phyloP scores from a whole-genome alignment of 2,888 invertebrate genomes.

The Andrena praecox region DNA sequence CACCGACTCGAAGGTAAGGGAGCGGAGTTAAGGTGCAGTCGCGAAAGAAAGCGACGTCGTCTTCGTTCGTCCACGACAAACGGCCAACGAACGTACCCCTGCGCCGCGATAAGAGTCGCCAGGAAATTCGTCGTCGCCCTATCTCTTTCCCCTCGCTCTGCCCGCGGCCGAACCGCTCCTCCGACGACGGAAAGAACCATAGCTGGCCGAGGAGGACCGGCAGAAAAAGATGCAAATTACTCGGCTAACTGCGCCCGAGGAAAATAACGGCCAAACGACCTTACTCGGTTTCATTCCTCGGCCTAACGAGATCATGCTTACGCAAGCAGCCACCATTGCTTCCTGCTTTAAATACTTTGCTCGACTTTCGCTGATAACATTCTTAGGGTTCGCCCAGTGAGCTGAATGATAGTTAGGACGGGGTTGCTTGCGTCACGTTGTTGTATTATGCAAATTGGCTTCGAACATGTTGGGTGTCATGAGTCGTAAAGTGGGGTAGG shows the following conservation, averaged over 20 bases:
- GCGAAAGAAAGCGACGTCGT: conserved; percentile 42
- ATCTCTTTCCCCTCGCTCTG: conserved; percentile 20
- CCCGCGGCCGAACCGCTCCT: conserved; percentile 14
- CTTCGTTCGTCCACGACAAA: conserved; percentile 31
- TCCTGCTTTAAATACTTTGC: no score
- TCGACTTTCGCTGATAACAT: no score
- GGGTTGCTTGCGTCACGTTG: no score
- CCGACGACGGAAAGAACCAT: conserved; percentile 37
- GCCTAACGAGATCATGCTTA: conserved; percentile 6
- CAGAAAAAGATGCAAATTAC: conserved; percentile 60
- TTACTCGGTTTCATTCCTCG: conserved; percentile 39
- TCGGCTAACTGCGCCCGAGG: conserved; percentile 47
- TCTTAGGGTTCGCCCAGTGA: no score
- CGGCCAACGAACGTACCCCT: conserved; percentile 31
- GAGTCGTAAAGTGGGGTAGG: no score
- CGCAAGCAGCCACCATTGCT: no score
- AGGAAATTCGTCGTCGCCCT: conserved; percentile 47
- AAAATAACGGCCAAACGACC: conserved; percentile 53
- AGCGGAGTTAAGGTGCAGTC: conserved; percentile 22
- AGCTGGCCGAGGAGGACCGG: not conserved
- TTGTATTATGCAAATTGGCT: no score
- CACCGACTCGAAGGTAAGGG: conserved; percentile 23
- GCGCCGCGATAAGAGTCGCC: conserved; percentile 50
- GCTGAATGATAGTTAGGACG: no score
- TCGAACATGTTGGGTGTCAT: no score